Evolutionary conservation across 2,888 invertebrate species (phyloP).

Genomic region (Dynastes grantii): DNA sequence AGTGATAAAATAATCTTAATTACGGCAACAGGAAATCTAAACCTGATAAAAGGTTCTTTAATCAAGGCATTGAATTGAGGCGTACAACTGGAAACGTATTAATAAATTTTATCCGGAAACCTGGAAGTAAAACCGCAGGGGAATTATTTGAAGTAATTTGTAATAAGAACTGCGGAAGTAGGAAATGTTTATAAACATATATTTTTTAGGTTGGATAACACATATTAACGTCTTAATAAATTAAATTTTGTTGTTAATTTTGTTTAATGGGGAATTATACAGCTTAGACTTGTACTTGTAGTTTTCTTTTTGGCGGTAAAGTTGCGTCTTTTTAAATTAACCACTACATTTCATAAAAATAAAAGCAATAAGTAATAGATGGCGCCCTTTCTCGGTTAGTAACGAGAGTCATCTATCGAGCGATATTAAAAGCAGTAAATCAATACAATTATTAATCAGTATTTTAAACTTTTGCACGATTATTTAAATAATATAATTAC

Average conservation of each 20-base stretch:
- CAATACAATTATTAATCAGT: not conserved
- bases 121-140: not conserved
- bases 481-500: not conserved
- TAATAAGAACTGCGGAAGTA: too few relatives aligned
- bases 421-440: not conserved
- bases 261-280: too few relatives aligned
- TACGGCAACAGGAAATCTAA: slow-evolving; percentile 1
- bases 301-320: too few relatives aligned
- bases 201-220: not conserved
- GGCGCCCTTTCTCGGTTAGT: too few relatives aligned
- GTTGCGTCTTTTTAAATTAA: too few relatives aligned
- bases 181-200: not conserved
- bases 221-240: too few relatives aligned
- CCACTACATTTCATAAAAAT: too few relatives aligned
- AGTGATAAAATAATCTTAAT: slow-evolving; percentile 33
- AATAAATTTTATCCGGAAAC: not conserved
- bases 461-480: not conserved
- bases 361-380: too few relatives aligned
- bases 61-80: not conserved
- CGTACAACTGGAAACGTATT: not conserved
- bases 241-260: too few relatives aligned
- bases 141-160: too few relatives aligned
- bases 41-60: not conserved
- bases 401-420: too few relatives aligned
- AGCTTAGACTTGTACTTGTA: too few relatives aligned